Evolutionary conservation across 2,888 invertebrate species (phyloP), one percentile per base, ranked within the genome.

Genomic region (Apotomis capreana): DNA sequence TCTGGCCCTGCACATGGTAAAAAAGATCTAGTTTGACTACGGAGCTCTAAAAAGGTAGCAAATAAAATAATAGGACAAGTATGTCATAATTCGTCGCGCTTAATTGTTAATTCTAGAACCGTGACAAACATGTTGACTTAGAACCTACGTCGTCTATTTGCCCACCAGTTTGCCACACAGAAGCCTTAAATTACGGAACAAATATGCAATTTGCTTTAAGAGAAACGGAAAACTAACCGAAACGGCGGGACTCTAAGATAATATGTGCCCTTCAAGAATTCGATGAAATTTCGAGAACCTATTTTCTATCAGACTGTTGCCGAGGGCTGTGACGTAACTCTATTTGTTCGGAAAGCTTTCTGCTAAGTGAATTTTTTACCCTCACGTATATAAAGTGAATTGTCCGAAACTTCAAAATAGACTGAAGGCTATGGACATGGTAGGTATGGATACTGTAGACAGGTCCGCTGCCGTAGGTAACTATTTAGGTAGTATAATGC

Each of bases 291-390:
- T 61, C 46, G 61, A 49, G 55, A 37, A 58, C 58, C 67, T 67
- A 49, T 62, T 62, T 69, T 55, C 60, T 46, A 54, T 54, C 58
- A 6, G 67, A 49, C 61, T 44, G 55, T 62, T 55, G 52, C 52
- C 55, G 57, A 49, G 62, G 61, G 69, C 55, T 49, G 52, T 36
- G 61, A 61, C 37, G 40, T 68, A 68, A 68, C 46, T 68, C 61
- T 55, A 46, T 68, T 68, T 68, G 46, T 54, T 46, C 10, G 46
- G 13, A 61, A 13, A 55, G 54, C n/a, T 37, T 61, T 54, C 40
- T 40, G 44, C 40, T 44, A 54, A 54, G 15, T 54, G 40, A 64
- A 13, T 54, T 63, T 63, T 54, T 36, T 26, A 49, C 4, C 12
- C 26, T 59, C 9, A 59, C n/a, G 4, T 4, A 58, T 26, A 46